Base-by-base conservation (phyloP, 2,888 invertebrate species). In the Argynnis bischoffii region DNA sequence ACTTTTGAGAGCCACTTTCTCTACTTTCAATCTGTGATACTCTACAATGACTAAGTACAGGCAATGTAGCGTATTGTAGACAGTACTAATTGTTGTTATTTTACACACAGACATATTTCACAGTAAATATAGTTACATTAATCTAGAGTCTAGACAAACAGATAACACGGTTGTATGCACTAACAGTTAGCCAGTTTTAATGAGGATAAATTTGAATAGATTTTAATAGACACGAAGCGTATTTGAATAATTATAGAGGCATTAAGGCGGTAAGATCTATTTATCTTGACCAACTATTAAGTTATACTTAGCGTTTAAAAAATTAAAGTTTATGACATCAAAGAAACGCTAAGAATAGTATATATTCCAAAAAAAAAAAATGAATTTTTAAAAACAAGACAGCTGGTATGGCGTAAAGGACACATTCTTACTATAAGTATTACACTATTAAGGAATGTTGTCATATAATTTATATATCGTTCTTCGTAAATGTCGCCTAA, bases 141-240 rank as follows among this genome's bases (percentile, higher is more conserved):
- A 11, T 41, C 21, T 59, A 65, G 26, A 41, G 0, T 57, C n/a
- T 47, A 53, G 51, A 13, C 41, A 35, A 41, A 53, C 46, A 59
- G 47, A 66, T 35, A 47, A 64, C 63, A 69, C 66, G 46, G 59
- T 69, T 64, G 64, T 64, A 51, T 64, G 69, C 69, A 72, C 72
- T 60, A 65, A 69, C 63, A n/a, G n/a, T 59, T 21, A 69, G 69
- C 67, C 69, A 66, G 56, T 56, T 63, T 63, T 51, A 65, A 64
- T 67, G 71, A 55, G 67, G 64, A 70, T 70, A 64, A 46, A 67
- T 70, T 63, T 59, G n/a, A 56, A 63, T 57, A 14, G 41, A 26
- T 14, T 15, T 66, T n/a, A 55, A 50, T 35, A 50, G 3, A 15
- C 48, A 14, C 14, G 5, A 31, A 11, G 0, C 21, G 26, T 59